Percentiles rank a stretch among this genome's conserved stretches.
phyloP scores from a whole-genome alignment of 2,888 invertebrate species.

The Cynaeus angustus region DNA sequence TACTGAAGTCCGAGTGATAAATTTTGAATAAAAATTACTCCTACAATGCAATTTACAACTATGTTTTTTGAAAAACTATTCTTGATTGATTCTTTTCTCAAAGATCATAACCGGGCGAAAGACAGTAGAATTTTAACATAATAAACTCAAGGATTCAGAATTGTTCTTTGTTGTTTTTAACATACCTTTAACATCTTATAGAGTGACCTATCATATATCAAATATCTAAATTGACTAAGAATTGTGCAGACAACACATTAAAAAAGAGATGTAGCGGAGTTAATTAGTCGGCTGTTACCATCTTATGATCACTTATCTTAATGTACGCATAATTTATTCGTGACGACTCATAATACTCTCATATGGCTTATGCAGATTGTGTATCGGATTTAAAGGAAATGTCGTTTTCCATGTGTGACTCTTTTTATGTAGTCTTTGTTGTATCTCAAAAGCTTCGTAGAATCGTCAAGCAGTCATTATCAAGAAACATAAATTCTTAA shows the following conservation, averaged over 20 bases:
- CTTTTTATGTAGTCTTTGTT: slow-evolving; percentile 24
- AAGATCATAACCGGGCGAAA: too few species aligned
- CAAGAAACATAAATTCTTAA: slow-evolving; percentile 7
- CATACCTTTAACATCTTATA: too few species aligned
- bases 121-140: too few species aligned
- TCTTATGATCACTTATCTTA: slow-evolving; percentile 8
- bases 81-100: too few species aligned
- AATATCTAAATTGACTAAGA: not conserved
- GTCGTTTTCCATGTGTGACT: slow-evolving; percentile 24
- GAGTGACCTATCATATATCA: too few species aligned
- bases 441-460: not conserved
- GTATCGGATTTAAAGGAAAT: slow-evolving; percentile 24
- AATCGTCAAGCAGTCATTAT: not conserved
- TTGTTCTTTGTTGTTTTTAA: too few species aligned
- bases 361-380: slow-evolving; percentile 19
- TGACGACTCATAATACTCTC: slow-evolving; percentile 12
- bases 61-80: too few species aligned
- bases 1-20: too few species aligned
- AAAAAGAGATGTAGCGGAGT: not conserved
- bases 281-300: not conserved
- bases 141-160: too few species aligned
- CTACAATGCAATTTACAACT: too few species aligned
- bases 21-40: too few species aligned
- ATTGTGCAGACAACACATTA: not conserved
- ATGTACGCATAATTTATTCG: slow-evolving; percentile 12